Percentiles rank a stretch among this genome's conserved stretches.
Conservation (phyloP, 2,797 vertebrate genomes). For the Notolabrus celidotus region DNA sequence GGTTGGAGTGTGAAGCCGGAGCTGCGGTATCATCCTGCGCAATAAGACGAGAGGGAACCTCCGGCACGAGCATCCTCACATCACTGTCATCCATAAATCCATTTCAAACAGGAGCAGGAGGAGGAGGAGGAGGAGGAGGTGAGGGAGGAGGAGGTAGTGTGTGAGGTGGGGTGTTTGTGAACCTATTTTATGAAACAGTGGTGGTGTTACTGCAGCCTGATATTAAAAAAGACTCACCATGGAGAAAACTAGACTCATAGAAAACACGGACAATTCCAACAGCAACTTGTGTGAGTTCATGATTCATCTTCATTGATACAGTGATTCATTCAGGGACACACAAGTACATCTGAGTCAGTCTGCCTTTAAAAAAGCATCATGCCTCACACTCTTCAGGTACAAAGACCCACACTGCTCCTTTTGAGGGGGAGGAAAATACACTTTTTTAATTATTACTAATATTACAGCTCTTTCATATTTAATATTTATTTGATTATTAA, state of each 20-base stretch:
- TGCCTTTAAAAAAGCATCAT: slow-evolving; percentile 19
- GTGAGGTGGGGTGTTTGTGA: neutral
- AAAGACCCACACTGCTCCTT: slow-evolving; percentile 9
- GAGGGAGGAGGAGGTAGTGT: neutral
- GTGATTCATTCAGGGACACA: slow-evolving; percentile 40
- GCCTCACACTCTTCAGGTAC: slow-evolving; percentile 25
- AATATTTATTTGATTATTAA: neutral
- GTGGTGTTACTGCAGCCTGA: neutral
- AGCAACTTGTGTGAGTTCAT: slow-evolving; percentile 8
- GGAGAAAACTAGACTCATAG: neutral
- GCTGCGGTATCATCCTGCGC: slow-evolving; percentile 98
- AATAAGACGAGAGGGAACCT: slow-evolving; percentile 84
- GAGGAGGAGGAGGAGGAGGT: neutral
- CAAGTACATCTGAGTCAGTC: slow-evolving; percentile 51
- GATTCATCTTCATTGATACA: slow-evolving; percentile 38
- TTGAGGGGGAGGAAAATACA: neutral
- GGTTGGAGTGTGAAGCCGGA: slow-evolving; percentile 91
- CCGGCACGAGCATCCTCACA: slow-evolving; percentile 35
- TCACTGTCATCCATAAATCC: slow-evolving; percentile 6
- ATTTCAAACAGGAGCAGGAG: neutral
- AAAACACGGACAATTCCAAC: neutral
- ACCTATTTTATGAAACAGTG: neutral
- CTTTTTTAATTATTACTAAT: neutral
- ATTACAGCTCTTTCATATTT: neutral
- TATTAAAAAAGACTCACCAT: neutral